Base-by-base conservation (phyloP, 2,888 invertebrate genomes). In the Callyntrura guangdongensis region DNA sequence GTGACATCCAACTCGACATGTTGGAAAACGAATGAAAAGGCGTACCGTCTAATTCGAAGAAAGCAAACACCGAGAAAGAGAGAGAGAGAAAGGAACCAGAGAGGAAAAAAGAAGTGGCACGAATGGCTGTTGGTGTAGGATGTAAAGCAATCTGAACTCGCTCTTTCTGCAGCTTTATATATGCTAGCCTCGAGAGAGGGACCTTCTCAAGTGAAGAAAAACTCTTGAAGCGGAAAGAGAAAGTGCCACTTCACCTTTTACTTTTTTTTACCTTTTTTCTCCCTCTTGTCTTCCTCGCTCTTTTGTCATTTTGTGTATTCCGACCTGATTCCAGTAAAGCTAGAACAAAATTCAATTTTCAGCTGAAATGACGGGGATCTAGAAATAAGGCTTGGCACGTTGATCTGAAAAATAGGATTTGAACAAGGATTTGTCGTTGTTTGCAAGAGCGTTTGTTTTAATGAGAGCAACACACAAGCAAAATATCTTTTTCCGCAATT, bases 171-270 rank as follows among this genome's bases (percentile, higher is more conserved):
- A 36, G n/a, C n/a, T n/a, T 59, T 36, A 0, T 81, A 81, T 59
- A 59, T 59, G 67, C 12, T 74, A 27, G 79, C 36, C 79, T 59
- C 79, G 59, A 56, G 79, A 81, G 79, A 27, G 59, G 59, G 59
- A 81, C 79, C 59, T 59, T 59, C 59, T 81, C 56, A 59, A 81
- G 59, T 59, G 27, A 59, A 36, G 64, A 47, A 86, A 77, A 79
- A 49, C 86, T 79, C 86, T 86, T 86, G 3, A n/a, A 79, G 22
- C 5, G 53, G 27, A 84, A 84, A 84, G 49, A 67, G 64, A 64
- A 84, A 87, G 87, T 81, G 67, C 79, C 86, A 81, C 87, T 87
- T 87, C 87, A 87, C 79, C 81, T 81, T 87, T 69, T 69, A 81
- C 84, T 45, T 84, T 67, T 25, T 8, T 49, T 27, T 25, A 5